Base-by-base conservation (phyloP, 2,797 vertebrate genomes). In the Mareca strepera region DNA sequence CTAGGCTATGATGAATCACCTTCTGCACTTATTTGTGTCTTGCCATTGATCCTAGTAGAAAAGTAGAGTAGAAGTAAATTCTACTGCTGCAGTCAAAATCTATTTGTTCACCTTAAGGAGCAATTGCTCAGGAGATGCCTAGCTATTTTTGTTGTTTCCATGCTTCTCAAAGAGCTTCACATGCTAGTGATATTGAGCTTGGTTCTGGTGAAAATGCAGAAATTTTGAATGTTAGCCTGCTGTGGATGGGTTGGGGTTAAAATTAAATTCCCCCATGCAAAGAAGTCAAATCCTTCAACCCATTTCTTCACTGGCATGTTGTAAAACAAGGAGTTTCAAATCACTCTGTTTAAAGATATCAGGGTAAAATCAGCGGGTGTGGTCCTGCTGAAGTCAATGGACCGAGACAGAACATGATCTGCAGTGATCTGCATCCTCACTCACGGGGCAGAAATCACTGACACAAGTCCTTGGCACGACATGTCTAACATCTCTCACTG, bases 41-140 rank as follows among this genome's bases (percentile, higher is more conserved):
- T 70, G 56, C 48, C 44, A 60, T 41, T 64, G 68, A 63, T 82
- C 74, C 33, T 39, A 85, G 75, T 28, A 94, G 88, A 77, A 92
- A 74, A 70, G 31, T 4, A 94, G 67, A 67, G 28, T 33, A 53
- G 56, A 82, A 79, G 79, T 37, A 79, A 88, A 80, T 77, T 44
- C 67, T 72, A 70, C 39, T 52, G 23, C 23, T 76, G 31, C 60
- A 86, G 83, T 90, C 60, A 76, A 79, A 84, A 80, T 73, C 59
- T 37, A 33, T 82, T 86, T 69, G 68, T 92, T 90, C 72, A 74
- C 9, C 26, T 60, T 58, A 58, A 75, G 44, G 80, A 33, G 86
- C 56, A 92, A 39, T 84, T 86, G 59, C 90, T 95, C 72, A 92
- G 77, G 80, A 93, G 92, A 76, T 68, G 31, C 52, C 52, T 20